Base-by-base conservation (phyloP, 2,888 invertebrate species). In the Oxyteleia sp. region DNA sequence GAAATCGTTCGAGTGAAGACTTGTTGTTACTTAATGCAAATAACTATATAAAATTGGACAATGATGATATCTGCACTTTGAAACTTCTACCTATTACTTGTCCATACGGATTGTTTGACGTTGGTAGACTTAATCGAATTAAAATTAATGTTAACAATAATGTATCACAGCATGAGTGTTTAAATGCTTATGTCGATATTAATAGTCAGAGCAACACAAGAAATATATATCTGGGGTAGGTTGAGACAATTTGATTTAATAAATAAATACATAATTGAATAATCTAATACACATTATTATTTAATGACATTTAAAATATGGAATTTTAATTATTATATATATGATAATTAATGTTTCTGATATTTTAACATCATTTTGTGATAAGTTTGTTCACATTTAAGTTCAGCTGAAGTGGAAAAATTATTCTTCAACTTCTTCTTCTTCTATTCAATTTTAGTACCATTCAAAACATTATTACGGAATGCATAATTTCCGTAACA, bases 1-100 rank as follows among this genome's bases (percentile, higher is more conserved):
- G 94, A 68, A 93, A 90, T 23, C 75, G 80, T 84, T 94, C 94
- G 74, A 94, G 93, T 0, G 93, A 94, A 1, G 93, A 94, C 84
- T 94, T 94, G 89, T 93, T 95, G 53, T 87, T 95, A 0, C 93
- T 96, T 23, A 96, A 95, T 90, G 93, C 95, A 61, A 93, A 94
- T 10, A 92, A 95, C 83, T 91, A 94, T 0, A 23, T 87, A 8
- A 74, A 16, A 2, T 41, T 85, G 0, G 82, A 82, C 2, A 84
- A 85, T 57, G 85, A 71, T 18, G 75, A 29, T 8, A 68, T 53
- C 8, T 93, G 88, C 11, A 29, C 85, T 10, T 41, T 91, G 4
- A 84, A 85, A 74, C 75, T 90, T n/a, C 82, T 78, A 11, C 90
- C 92, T 0, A 63, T 87, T 2, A 53, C 85, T 13, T 89, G 87